A percentile compares a stretch with the other conserved stretches of the same genome.
phyloP scores from a whole-genome alignment of 2,797 vertebrate genomes.

The Perodicticus potto region DNA sequence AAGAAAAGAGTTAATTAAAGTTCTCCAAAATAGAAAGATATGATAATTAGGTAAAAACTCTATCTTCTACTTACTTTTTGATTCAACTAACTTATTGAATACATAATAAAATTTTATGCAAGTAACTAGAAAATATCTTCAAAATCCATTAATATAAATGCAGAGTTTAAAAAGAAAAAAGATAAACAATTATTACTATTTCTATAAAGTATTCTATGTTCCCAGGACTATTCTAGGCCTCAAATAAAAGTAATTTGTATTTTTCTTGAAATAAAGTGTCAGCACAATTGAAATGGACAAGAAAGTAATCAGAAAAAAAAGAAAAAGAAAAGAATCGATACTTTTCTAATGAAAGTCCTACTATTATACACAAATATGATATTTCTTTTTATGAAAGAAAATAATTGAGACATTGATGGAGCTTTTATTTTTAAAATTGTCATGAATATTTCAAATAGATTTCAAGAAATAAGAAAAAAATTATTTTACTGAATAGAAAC shows the following conservation, averaged over 20 bases:
- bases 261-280: constrained; percentile 6
- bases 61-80: constrained; percentile 31
- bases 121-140: background rate
- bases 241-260: constrained; percentile 8
- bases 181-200: constrained; percentile 20
- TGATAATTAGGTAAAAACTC: background rate
- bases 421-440: constrained; percentile 11
- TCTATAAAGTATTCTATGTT: background rate
- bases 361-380: background rate
- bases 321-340: background rate
- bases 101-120: constrained; percentile 4
- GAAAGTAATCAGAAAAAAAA: constrained; percentile 30
- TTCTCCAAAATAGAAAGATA: constrained; percentile 19
- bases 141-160: background rate
- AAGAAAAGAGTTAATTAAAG: constrained; percentile 41
- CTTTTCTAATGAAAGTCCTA: constrained; percentile 31
- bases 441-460: constrained; percentile 55
- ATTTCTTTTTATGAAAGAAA: constrained; percentile 28
- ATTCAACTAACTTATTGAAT: background rate
- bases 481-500: constrained; percentile 13
- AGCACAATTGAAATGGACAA: background rate
- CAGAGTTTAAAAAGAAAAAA: background rate
- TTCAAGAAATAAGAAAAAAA: constrained; percentile 31
- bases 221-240: background rate
- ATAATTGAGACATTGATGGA: background rate